Conservation (phyloP, 1,140 invertebrate genomes). For the Cataglyphis hispanica region DNA sequence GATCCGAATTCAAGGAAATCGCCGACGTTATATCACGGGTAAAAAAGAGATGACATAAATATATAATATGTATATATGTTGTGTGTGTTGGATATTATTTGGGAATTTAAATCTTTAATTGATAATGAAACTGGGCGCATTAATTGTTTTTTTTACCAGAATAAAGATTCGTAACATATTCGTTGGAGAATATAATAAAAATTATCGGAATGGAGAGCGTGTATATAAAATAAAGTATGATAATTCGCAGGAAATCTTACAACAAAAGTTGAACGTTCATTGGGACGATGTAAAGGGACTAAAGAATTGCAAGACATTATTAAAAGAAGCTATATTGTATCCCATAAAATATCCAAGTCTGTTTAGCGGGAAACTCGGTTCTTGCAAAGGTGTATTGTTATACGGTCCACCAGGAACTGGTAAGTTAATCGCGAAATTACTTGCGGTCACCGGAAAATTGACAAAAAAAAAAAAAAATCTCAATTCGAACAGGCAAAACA, state of each 20-base stretch:
- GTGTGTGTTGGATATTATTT: no score
- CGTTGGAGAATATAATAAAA: no score
- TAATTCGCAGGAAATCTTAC: slow-evolving; percentile 89
- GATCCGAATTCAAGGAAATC: slow-evolving; percentile 86
- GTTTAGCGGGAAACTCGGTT: slow-evolving; percentile 92
- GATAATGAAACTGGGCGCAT: no score
- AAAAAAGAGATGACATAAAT: neutral
- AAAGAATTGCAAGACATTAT: slow-evolving; percentile 91
- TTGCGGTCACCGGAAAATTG: neutral
- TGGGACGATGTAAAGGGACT: slow-evolving; percentile 93
- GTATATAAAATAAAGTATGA: neutral
- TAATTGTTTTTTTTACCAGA: no score
- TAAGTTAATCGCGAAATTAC: slow-evolving; percentile 61
- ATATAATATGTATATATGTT: no score
- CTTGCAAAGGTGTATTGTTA: slow-evolving; percentile 93
- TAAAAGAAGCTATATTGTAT: slow-evolving; percentile 96
- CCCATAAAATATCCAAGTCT: slow-evolving; percentile 94
- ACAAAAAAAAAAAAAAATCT: neutral
- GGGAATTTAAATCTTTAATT: no score
- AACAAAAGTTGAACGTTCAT: slow-evolving; percentile 88
- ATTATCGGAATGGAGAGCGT: no score
- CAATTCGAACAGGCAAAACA: slow-evolving; percentile 91
- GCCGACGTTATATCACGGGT: slow-evolving; percentile 87
- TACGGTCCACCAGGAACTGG: slow-evolving; percentile 94
- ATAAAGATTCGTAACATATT: no score